Evolutionary conservation across 2,888 invertebrate genomes (phyloP).

Genomic region (Hirtodrosophila alboralis): DNA sequence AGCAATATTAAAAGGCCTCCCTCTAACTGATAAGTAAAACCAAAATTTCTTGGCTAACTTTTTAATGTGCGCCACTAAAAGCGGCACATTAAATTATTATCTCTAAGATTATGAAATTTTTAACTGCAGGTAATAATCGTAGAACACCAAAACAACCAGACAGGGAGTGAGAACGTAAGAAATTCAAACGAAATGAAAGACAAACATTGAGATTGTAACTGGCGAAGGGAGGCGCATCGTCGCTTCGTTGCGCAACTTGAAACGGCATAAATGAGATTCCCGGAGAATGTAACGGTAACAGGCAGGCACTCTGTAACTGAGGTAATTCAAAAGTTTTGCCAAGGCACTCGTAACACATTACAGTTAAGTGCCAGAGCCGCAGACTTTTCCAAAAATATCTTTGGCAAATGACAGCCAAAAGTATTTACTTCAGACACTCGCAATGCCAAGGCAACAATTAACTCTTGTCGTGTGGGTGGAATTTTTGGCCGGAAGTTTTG

Average conservation of each 20-base stretch:
- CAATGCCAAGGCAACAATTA: constrained; percentile 65
- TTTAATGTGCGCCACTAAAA: constrained; percentile 75
- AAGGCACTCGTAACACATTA: constrained; percentile 67
- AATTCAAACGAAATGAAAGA: constrained; percentile 59
- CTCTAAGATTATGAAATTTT: constrained; percentile 74
- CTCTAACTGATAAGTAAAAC: constrained; percentile 3
- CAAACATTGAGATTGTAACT: constrained; percentile 59
- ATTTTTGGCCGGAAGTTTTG: background rate
- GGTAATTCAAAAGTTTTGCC: constrained; percentile 75
- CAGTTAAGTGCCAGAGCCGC: constrained; percentile 57
- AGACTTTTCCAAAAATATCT: constrained; percentile 39
- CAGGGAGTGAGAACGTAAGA: background rate
- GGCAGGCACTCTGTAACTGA: constrained; percentile 59
- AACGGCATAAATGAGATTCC: constrained; percentile 73
- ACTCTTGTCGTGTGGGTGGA: constrained; percentile 40
- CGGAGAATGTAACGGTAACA: constrained; percentile 61
- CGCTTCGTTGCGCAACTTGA: constrained; percentile 78
- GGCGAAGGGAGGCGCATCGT: constrained; percentile 47
- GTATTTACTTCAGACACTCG: constrained; percentile 62
- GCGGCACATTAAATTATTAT: constrained; percentile 80
- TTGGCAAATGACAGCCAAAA: constrained; percentile 70
- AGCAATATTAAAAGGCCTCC: constrained; percentile 50
- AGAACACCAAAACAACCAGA: constrained; percentile 42
- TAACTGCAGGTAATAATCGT: constrained; percentile 81
- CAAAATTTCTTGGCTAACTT: constrained; percentile 65